A percentile compares a stretch with the other conserved stretches of the same genome.
These are phyloP conservation scores for Galleria mellonella DNA, from an alignment of 1,140 invertebrate genomes.

Conservation along the genomic window DNA sequence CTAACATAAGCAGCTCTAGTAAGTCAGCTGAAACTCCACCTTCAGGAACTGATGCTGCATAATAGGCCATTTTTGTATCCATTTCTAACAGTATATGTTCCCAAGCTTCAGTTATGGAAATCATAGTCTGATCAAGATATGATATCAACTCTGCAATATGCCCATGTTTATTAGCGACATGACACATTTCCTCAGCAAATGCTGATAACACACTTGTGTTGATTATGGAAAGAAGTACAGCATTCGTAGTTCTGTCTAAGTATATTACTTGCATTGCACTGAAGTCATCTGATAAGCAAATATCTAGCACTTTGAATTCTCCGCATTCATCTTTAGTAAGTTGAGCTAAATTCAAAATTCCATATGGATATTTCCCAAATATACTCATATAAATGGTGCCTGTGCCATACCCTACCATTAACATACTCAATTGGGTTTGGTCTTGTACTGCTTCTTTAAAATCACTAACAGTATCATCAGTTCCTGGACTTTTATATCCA, in stretches of 20 bases:
- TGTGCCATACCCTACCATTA: constrained; percentile 85
- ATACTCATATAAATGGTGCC: constrained; percentile 85
- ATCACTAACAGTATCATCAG: constrained; percentile 75
- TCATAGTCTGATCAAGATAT: constrained; percentile 85
- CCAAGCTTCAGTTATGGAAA: constrained; percentile 94
- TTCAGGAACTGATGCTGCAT: constrained; percentile 86
- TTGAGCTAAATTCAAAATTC: constrained; percentile 79
- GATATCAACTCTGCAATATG: constrained; percentile 79
- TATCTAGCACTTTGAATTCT: constrained; percentile 76
- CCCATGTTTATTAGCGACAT: constrained; percentile 82
- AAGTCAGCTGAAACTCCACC: constrained; percentile 93
- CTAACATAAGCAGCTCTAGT: constrained; percentile 92
- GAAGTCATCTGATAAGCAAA: constrained; percentile 77
- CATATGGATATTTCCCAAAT: constrained; percentile 89
- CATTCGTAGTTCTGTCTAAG: constrained; percentile 66
- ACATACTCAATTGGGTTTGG: constrained; percentile 83
- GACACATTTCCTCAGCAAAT: constrained; percentile 80
- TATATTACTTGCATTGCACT: constrained; percentile 76
- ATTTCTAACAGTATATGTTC: constrained; percentile 96
- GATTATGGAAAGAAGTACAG: constrained; percentile 75
- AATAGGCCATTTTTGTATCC: constrained; percentile 93
- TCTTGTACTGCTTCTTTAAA: constrained; percentile 80
- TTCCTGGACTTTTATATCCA: constrained; percentile 60
- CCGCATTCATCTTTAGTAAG: constrained; percentile 71
- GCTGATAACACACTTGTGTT: constrained; percentile 81